Base-by-base conservation (phyloP, 2,888 invertebrate genomes). In the Bugula neritina region DNA sequence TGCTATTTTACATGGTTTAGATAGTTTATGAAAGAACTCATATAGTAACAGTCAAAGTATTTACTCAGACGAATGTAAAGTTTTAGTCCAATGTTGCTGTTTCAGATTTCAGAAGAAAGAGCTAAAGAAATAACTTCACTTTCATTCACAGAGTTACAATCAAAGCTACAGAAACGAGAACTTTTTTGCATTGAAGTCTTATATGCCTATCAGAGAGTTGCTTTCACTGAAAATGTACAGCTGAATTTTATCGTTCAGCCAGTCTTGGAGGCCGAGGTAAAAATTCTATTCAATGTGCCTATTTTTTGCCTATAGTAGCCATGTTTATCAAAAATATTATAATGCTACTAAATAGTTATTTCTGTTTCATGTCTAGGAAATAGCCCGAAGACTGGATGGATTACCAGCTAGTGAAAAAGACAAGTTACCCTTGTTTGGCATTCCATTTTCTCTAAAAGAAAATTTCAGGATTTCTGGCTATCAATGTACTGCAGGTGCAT, bases 391-490 rank as follows among this genome's bases (percentile, higher is more conserved):
- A 43, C 43, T 43, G 5, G 43, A 43, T 43, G 43, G 43, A 17
- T 17, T 43, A 17, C 43, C 43, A 43, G 10, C 17, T 10, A 5
- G 17, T 10, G 17, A 17, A 10, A 43, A 17, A 43, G 43, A 43
- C 5, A 43, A 43, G 5, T 17, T 43, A 5, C 80, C 80, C 2
- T 76, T 83, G 1, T 78, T 78, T 73, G 83, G 83, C 5, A 54
- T 83, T 2, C 83, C 82, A 3, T 73, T 83, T 17, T 80, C 79
- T 69, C 75, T 82, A 52, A 82, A 82, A 73, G 82, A 82, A 23
- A 80, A 78, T 71, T 76, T 79, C 70, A 73, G 77, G 72, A 73
- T 84, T 3, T 75, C 43, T 10, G 43, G 43, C 17, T 43, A 43
- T 17, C 17, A 17, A 5, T 43, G 10, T 43, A 43, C 43, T 43